Evolutionary conservation across 2,113 vertebrate species (phyloP), one percentile per base, ranked within the genome.

Genomic region (Danionella cerebrum): DNA sequence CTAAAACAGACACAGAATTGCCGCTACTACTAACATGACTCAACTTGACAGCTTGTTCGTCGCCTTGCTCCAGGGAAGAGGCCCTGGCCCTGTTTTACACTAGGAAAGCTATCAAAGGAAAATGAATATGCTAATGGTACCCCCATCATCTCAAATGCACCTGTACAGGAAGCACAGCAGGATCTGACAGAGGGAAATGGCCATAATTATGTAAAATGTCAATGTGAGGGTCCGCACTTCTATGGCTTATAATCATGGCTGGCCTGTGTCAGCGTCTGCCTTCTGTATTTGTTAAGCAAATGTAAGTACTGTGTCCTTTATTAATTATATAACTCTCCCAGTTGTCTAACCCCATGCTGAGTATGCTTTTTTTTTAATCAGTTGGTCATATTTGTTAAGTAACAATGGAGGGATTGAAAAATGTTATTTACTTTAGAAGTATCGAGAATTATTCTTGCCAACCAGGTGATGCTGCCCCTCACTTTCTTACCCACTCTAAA

Each of bases 51-150:
- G 41, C 14, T 42, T 42, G 33, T 39, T 62, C 44, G 47, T 62
- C 18, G n/a, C 5, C 35, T 13, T 19, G 45, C 14, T 39, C 42
- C 47, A 52, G 29, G 47, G 47, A 14, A 33, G 36, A 33, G 36
- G n/a, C n/a, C n/a, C n/a, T n/a, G 31, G 47, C 25, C 57, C 55
- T 53, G 9, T 44, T 62, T 62, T 52, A 70, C 47, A 42, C 24
- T 18, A 52, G 19, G 45, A 11, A 31, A 39, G 36, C 47, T 36
- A 31, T 60, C 39, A 63, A 48, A 63, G 44, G 42, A 36, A 62
- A 45, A 62, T 21, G 4, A 62, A 63, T 75, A 75, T 75, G 68
- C 55, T 70, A 75, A 70, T 71, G 24, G 71, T 44, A 33, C n/a
- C n/a, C 25, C 38, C 33, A 42, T 67, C 68, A 55, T 35, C 22